Percentiles rank a stretch among this genome's conserved stretches.
phyloP scores from a whole-genome alignment of 2,888 invertebrate species.

The Macaria notata region DNA sequence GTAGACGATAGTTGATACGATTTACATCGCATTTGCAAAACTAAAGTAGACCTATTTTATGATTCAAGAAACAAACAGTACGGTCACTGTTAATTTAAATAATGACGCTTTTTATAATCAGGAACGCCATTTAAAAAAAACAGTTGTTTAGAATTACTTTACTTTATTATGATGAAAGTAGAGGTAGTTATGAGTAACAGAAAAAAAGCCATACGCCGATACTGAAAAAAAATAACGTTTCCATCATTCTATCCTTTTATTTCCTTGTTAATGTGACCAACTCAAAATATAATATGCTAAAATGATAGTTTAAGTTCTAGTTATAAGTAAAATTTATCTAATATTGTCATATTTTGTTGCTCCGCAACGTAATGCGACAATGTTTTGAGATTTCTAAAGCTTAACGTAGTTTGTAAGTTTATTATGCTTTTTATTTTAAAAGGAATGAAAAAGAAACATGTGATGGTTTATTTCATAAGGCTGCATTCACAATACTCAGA shows the following conservation, averaged over 20 bases:
- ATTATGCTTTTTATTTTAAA: not conserved
- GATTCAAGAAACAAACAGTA: not conserved
- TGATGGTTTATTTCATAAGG: slow-evolving; percentile 2
- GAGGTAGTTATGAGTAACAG: no score
- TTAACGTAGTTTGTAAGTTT: not conserved
- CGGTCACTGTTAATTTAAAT: no score
- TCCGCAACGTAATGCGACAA: slow-evolving; percentile 10
- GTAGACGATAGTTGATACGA: slow-evolving; percentile 19
- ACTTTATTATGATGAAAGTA: no score
- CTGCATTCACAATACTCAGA: slow-evolving; percentile 14
- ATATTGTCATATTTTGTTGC: slow-evolving; percentile 13
- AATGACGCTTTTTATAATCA: no score
- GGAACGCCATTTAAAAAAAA: no score
- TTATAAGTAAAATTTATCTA: not conserved
- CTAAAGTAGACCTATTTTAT: slow-evolving; percentile 5
- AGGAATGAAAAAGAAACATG: not conserved
- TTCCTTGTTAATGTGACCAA: no score
- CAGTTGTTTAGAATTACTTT: no score
- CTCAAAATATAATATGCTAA: not conserved
- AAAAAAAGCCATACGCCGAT: no score
- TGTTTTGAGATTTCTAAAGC: not conserved
- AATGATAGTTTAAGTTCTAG: no score
- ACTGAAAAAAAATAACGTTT: no score
- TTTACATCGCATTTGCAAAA: slow-evolving; percentile 20
- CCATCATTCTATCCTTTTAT: no score